Percentiles rank a stretch among this genome's conserved stretches.
Conservation (phyloP, 2,888 invertebrate species). For the Silvanus unidentatus region DNA sequence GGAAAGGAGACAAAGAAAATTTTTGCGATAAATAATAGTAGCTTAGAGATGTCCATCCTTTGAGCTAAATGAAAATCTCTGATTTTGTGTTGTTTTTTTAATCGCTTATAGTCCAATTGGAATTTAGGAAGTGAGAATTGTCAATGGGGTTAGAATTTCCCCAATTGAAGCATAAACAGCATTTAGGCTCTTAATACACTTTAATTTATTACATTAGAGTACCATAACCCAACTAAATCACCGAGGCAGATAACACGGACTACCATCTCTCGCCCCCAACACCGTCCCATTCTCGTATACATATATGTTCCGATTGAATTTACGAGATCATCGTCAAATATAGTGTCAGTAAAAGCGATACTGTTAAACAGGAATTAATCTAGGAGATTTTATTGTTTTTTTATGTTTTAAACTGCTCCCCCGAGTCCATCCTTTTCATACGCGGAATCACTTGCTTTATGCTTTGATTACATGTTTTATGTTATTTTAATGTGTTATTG, state of each 20-base stretch:
- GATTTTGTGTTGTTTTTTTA: constrained; percentile 1
- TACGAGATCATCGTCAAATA: constrained; percentile 18
- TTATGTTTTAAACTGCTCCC: too few species aligned
- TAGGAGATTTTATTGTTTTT: too few species aligned
- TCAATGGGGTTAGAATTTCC: constrained; percentile 10
- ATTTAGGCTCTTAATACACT: constrained; percentile 23
- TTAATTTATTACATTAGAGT: constrained; percentile 21
- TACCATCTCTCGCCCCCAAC: constrained; percentile 9
- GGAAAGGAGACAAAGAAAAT: too few species aligned
- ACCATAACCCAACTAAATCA: constrained; percentile 21
- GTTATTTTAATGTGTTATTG: too few species aligned
- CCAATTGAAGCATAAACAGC: constrained; percentile 18
- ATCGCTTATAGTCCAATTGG: constrained; percentile 1
- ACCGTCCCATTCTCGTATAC: constrained; percentile 13
- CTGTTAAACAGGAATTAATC: too few species aligned
- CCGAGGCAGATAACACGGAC: constrained; percentile 19
- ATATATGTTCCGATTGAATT: constrained; percentile 11
- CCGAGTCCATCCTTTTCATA: too few species aligned
- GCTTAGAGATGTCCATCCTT: too few species aligned
- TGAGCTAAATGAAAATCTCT: too few species aligned
- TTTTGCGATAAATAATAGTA: too few species aligned
- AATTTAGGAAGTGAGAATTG: constrained; percentile 7
- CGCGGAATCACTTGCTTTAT: too few species aligned
- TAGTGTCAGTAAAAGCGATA: constrained; percentile 1
- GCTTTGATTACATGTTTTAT: too few species aligned